Evolutionary conservation across 2,113 vertebrate genomes (phyloP).

Genomic region (Amphiprion ocellaris): DNA sequence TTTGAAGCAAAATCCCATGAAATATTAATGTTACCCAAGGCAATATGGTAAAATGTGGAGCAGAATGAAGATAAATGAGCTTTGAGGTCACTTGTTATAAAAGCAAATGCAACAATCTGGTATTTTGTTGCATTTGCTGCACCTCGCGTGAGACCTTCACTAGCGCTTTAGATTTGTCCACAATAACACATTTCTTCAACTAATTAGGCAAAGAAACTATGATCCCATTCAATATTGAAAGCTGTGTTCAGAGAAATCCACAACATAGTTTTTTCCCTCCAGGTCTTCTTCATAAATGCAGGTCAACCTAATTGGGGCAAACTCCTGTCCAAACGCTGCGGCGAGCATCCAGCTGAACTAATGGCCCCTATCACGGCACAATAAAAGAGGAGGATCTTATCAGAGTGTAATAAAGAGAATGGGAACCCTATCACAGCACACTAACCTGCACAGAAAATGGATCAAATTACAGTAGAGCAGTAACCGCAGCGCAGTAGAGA

Average conservation of each 20-base stretch:
- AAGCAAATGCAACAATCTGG: constrained; percentile 18
- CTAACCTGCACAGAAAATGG: constrained; percentile 9
- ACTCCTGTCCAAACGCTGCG: constrained; percentile 36
- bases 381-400: constrained; percentile 47
- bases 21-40: constrained; percentile 30
- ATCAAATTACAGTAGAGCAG: constrained; percentile 9
- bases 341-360: constrained; percentile 38
- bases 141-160: constrained; percentile 38
- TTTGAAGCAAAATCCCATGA: neutral
- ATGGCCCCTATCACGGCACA: constrained; percentile 44
- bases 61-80: constrained; percentile 27
- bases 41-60: constrained; percentile 1
- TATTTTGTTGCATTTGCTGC: constrained; percentile 1
- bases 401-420: constrained; percentile 42
- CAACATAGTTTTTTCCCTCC: neutral
- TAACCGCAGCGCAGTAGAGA: constrained; percentile 13
- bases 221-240: constrained; percentile 20
- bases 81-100: constrained; percentile 13
- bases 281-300: constrained; percentile 11
- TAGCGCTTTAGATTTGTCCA: constrained; percentile 17
- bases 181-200: constrained; percentile 18
- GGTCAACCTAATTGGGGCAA: constrained; percentile 56
- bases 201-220: constrained; percentile 38
- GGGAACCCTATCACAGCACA: constrained; percentile 16
- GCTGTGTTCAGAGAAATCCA: constrained; percentile 2